Base-by-base conservation (phyloP, 53 echinoderm and acorn worm species). In the Paelopatides confundens region DNA sequence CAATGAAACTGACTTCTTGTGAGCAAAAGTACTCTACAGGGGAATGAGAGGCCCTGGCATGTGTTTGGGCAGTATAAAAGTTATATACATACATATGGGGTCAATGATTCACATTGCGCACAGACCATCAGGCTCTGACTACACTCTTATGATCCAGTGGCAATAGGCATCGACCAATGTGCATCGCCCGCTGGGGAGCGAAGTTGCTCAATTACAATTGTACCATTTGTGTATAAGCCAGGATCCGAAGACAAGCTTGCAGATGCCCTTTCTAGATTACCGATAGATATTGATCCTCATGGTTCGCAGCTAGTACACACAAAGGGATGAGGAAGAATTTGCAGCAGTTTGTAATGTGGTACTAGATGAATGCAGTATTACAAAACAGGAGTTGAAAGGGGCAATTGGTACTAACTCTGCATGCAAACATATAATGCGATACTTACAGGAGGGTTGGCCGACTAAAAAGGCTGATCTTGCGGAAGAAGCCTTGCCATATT, bases 151-250 rank as follows among this genome's bases (percentile, higher is more conserved):
- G 71, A 46, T 66, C 92, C 32, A 64, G 71, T 26, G 93, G 93
- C 10, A 87, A 88, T 48, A 38, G 88, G 12, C 92, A 88, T 49
- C 50, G 89, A 32, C 92, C 88, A 11, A 52, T 88, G 32, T 79
- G 81, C 1, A 86, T 92, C 21, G 47, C 63, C 31, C 10, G 86
- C 6, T 53, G 53, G 53, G 53, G 53, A 15, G 53, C 17, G 18
- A 53, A 53, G 18, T 1, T 53, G 53, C 2, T 1, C 15, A 53
- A 53, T 53, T 53, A 53, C n/a, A 53, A 39, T 39, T 39, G 7
- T 7, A 39, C 39, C 14, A 53, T 15, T 48, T 48, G 48, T 53
- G 53, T 53, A 18, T 15, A 53, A 53, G n/a, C 53, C 53, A 4
- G 53, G 53, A 18, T 53, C 18, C 15, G 53, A 53, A 53, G 15